phyloP scores from a whole-genome alignment of 37 sponge, comb jelly and placozoan genomes.

The Tethya wilhelma region DNA sequence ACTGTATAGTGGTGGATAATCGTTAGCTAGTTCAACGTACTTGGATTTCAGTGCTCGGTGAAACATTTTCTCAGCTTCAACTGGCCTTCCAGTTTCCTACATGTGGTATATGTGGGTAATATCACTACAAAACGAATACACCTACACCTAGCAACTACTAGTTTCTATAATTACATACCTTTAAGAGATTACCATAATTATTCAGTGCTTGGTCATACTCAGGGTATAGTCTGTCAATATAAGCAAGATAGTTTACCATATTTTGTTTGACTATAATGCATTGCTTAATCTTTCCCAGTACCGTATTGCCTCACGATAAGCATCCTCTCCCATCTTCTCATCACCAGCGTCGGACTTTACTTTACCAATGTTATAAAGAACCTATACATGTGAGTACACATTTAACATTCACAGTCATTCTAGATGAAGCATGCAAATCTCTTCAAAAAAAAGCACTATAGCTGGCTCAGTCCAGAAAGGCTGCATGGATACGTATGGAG shows the following conservation, averaged over 20 bases:
- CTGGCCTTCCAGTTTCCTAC: conserved; percentile 33
- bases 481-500: too few species aligned
- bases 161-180: conserved; percentile 27
- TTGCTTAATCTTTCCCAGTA: not conserved
- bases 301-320: conserved; percentile 78
- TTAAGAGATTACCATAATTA: conserved; percentile 84
- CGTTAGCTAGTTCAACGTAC: not conserved
- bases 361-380: conserved; percentile 86
- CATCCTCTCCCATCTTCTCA: conserved; percentile 26
- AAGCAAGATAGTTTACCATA: not conserved
- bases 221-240: conserved; percentile 50
- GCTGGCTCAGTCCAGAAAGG: too few species aligned
- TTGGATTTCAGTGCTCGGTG: conserved; percentile 53
- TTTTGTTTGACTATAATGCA: not conserved
- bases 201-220: conserved; percentile 86
- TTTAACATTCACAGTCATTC: not conserved
- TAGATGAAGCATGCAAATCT: too few species aligned
- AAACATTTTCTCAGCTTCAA: conserved; percentile 60
- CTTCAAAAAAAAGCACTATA: too few species aligned
- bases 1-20: not conserved
- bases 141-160: too few species aligned
- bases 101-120: not conserved
- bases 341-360: conserved; percentile 49
- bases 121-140: not conserved
- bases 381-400: conserved; percentile 18